Evolutionary conservation across 2,113 vertebrate species (phyloP), one percentile per base, ranked within the genome.

Genomic region (Vulpes lagopus): DNA sequence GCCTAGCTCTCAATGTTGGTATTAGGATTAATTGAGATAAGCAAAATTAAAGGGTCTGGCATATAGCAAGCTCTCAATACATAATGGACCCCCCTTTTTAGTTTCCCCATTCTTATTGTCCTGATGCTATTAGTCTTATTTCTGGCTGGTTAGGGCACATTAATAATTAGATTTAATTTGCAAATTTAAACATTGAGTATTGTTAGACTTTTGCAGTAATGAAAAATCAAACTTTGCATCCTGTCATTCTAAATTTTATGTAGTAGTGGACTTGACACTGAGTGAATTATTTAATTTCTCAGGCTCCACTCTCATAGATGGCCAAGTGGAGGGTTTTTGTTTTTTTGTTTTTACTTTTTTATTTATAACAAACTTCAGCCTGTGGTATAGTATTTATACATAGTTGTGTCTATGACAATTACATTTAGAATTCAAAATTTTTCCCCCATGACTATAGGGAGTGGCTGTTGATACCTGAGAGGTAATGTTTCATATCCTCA

Each of bases 21-120:
- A 25, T 93, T 51, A 89, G 38, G 30, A 62, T 91, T 67, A 93
- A 89, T 11, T 60, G 69, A 96, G 11, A 71, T 71, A 71, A 64
- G 0, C 6, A 95, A 30, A 91, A 93, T 32, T 32, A n/a, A 94
- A 76, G 1, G 1, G 32, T 22, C 57, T 19, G 16, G 25, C 6
- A 43, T 5, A 81, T 11, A 83, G 25, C n/a, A 82, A 85, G 11
- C n/a, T 25, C 23, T 83, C 51, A 49, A 43, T 5, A 69, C 57
- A 91, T 62, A 15, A 9, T 65, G 25, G 10, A 14, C 0, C 4
- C 1, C 5, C 35, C 11, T 30, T 7, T 19, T 38, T 60, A 38
- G 11, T 95, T 95, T 87, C 8, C 7, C 3, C 6, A 43, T 65
- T 73, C 17, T 1, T 20, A 79, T 78, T 94, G 11, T 73, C n/a